Evolutionary conservation across 1,140 invertebrate genomes (phyloP), one percentile per base, ranked within the genome.

Genomic region (Formica selysi): DNA sequence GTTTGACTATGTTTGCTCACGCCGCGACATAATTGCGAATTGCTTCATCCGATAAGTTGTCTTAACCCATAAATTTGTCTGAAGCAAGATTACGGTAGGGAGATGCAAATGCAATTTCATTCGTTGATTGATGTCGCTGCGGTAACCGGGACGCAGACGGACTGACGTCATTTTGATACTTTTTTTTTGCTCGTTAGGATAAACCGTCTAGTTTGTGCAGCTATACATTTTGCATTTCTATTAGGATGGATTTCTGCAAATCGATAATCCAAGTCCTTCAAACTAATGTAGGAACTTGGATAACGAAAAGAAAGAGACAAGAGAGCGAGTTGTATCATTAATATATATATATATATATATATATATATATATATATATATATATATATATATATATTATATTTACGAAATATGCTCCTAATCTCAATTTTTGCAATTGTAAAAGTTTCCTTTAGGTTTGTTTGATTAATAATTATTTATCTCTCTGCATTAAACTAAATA

Each of bases 51-150:
- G 29, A 87, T 90, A 88, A 88, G 86, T 87, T 89, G 74, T 86
- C 78, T 84, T 36, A 79, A 61, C 48, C 67, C 76, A 73, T 68
- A 74, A 74, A 83, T 74, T 81, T 74, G 54, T 74, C 57, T 57
- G 68, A n/a, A 29, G 51, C 54, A 61, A 73, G 68, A 83, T 83
- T 83, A 83, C 61, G 41, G 36, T 44, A 41, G 54, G 36, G 16
- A 76, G 83, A 92, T 90, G 89, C 90, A 92, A 91, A 92, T 92
- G 90, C 89, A 90, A 92, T 92, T 92, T 89, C 89, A 86, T 90
- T 92, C 90, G 86, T 88, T 90, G 91, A 92, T 92, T 90, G 90
- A 79, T 86, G 91, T 92, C 71, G 86, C 78, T 73, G 87, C 85
- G 86, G 84, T 84, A 76, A 92, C 91, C 29, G 57, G 86, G 61